These are phyloP conservation scores for Eciton burchellii DNA, from an alignment of 1,140 invertebrate species.

Conservation along the genomic window DNA sequence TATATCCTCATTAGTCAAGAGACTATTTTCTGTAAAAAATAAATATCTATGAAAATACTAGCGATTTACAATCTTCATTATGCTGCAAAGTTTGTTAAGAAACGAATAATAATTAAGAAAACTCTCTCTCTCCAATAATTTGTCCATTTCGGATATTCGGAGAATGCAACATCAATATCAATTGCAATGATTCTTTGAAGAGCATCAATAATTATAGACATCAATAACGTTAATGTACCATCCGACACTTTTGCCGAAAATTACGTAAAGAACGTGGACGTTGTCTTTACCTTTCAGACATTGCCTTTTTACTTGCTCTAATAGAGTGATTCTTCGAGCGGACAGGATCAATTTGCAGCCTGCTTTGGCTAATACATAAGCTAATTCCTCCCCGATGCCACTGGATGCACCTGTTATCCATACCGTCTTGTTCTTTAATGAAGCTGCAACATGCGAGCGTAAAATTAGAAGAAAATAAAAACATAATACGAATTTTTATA, in stretches of 20 bases:
- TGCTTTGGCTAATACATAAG: conserved; percentile 89
- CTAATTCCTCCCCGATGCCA: conserved; percentile 94
- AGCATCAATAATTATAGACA: no score
- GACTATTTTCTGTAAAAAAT: conserved; percentile 80
- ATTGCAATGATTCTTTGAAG: no score
- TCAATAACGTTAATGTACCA: no score
- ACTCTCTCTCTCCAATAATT: no score
- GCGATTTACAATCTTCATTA: not conserved
- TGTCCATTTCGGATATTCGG: no score
- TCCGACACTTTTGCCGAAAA: no score
- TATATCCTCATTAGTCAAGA: conserved; percentile 88
- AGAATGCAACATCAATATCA: no score
- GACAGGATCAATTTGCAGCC: conserved; percentile 91
- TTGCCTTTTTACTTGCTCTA: conserved; percentile 91
- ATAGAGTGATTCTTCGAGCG: conserved; percentile 90
- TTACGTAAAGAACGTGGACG: not conserved
- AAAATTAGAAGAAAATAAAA: no score
- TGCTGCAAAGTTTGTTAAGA: not conserved
- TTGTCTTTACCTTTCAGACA: conserved; percentile 86
- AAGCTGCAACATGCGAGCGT: conserved; percentile 21
- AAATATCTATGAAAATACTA: not conserved
- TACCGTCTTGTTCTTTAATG: conserved; percentile 91
- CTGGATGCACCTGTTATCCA: conserved; percentile 96
- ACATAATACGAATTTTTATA: no score
- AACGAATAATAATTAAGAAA: no score